Base-by-base conservation (phyloP, 2,888 invertebrate species). In the Vesta saturnalis region DNA sequence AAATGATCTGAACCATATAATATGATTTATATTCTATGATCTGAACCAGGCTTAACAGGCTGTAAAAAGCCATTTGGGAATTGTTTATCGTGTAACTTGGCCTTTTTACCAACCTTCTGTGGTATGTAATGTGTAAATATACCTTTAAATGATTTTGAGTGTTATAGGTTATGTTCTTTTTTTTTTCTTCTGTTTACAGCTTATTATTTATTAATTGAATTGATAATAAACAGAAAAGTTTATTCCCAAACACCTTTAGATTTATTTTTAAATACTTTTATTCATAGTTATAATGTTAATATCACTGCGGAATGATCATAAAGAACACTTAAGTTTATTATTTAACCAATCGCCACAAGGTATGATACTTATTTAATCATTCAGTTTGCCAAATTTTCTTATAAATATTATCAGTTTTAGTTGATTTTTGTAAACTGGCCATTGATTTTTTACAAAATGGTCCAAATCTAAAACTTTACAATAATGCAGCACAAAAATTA, bases 351-450 rank as follows among this genome's bases (percentile, higher is more conserved):
- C 87, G 5, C 76, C 84, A 0, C 85, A 86, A 83, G 86, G 88
- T 87, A 83, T 69, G 56, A 62, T n/a, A n/a, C n/a, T n/a, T n/a
- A n/a, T n/a, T n/a, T n/a, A n/a, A n/a, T n/a, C n/a, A n/a, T n/a
- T n/a, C n/a, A 57, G 22, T 69, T 30, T 30, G 4, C 4, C 30
- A 30, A 30, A 18, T 4, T 18, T 10, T 2, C 10, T 15, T 18
- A 49, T 18, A 49, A n/a, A 15, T 15, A 16, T 30, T 35, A 15
- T 58, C 83, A 92, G 91, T 91, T 72, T 79, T 92, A 16, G 88
- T 89, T 66, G 91, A 92, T 81, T 91, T 92, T 78, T 92, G 91
- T 80, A 91, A 91, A 81, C 81, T 92, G 62, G 86, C 90, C 1
- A 83, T 89, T 69, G 91, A 91, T 77, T 92, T 88, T 80, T 77